Evolutionary conservation across 2,888 invertebrate species (phyloP).

Genomic region (Apotomis capreana): DNA sequence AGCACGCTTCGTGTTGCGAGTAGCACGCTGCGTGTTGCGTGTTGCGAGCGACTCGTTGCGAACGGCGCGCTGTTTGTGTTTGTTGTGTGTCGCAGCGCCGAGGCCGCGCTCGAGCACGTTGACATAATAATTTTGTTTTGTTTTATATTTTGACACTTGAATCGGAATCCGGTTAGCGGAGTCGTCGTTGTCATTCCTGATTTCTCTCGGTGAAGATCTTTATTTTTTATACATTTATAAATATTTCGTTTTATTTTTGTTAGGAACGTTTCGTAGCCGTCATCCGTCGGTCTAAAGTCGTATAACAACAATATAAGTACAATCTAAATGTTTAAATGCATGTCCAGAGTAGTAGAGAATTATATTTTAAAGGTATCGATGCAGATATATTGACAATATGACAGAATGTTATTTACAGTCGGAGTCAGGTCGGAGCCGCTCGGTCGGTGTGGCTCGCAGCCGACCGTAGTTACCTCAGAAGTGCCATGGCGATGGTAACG

Average conservation of each 20-base stretch:
- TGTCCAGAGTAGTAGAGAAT: slow-evolving; percentile 76
- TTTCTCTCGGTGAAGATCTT: slow-evolving; percentile 78
- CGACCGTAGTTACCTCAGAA: slow-evolving; percentile 70
- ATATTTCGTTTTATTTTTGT: slow-evolving; percentile 59
- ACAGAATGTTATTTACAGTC: slow-evolving; percentile 80
- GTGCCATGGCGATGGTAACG: slow-evolving; percentile 61
- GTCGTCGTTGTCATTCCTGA: slow-evolving; percentile 71
- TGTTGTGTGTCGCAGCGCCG: not conserved
- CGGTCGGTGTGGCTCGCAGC: slow-evolving; percentile 41
- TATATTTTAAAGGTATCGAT: slow-evolving; percentile 76
- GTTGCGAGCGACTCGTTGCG: not conserved
- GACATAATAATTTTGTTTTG: slow-evolving; percentile 33
- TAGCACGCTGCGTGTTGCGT: not conserved
- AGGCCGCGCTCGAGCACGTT: slow-evolving; percentile 18
- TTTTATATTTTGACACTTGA: slow-evolving; percentile 46
- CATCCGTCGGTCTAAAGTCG: slow-evolving; percentile 75
- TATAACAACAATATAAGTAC: slow-evolving; percentile 76
- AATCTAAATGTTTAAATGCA: slow-evolving; percentile 72
- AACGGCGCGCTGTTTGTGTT: not conserved
- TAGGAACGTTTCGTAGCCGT: slow-evolving; percentile 63
- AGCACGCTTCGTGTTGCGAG: not conserved
- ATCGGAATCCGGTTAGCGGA: slow-evolving; percentile 58
- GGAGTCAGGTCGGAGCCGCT: slow-evolving; percentile 54
- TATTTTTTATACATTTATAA: slow-evolving; percentile 80
- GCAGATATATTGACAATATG: slow-evolving; percentile 81